Evolutionary conservation across 1,140 invertebrate genomes (phyloP).

Genomic region (Oncopodura yosiiana): DNA sequence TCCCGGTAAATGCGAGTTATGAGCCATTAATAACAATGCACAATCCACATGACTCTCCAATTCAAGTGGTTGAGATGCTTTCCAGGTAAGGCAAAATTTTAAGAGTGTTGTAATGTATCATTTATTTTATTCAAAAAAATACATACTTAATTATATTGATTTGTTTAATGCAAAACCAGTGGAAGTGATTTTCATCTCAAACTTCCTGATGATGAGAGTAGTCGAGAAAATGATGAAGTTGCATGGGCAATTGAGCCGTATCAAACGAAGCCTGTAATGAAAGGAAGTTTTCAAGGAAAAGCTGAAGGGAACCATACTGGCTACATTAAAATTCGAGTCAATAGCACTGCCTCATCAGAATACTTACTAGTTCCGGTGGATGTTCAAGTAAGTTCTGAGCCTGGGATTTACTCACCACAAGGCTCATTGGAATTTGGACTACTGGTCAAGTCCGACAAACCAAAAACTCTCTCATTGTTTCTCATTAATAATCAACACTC

Average conservation of each 20-base stretch:
- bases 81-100: constrained; percentile 55
- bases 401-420: constrained; percentile 64
- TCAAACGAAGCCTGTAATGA: constrained; percentile 77
- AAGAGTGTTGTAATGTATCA: not conserved
- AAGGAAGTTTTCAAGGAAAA: constrained; percentile 67
- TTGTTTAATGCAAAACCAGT: constrained; percentile 53
- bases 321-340: constrained; percentile 68
- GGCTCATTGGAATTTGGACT: constrained; percentile 76
- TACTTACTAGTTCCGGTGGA: constrained; percentile 72
- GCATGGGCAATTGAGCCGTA: constrained; percentile 86
- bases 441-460: constrained; percentile 56
- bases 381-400: constrained; percentile 63
- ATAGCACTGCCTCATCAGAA: constrained; percentile 47
- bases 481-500: constrained; percentile 62
- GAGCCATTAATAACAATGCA: constrained; percentile 82
- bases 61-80: constrained; percentile 58
- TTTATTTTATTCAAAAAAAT: constrained; percentile 30
- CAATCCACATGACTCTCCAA: constrained; percentile 76
- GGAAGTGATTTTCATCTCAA: constrained; percentile 83
- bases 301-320: constrained; percentile 69
- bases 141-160: constrained; percentile 20
- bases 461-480: constrained; percentile 53
- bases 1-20: constrained; percentile 85
- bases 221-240: constrained; percentile 60
- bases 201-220: constrained; percentile 49